Evolutionary conservation across 2,797 vertebrate genomes (phyloP), one percentile per base, ranked within the genome.

Genomic region (Cuculus canorus): DNA sequence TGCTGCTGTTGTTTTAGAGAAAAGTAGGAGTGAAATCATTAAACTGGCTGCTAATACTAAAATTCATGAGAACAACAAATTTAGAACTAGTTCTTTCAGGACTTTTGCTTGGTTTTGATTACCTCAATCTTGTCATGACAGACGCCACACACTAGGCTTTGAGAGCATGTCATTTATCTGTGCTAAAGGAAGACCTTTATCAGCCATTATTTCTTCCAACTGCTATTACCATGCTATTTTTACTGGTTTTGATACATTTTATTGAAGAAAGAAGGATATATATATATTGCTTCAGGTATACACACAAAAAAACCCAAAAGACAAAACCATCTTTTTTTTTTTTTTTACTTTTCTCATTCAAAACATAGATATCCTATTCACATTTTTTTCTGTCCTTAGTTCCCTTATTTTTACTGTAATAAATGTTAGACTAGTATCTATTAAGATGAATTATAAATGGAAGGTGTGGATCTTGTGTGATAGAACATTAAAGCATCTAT

Each of bases 11-110:
- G 93, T 92, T 69, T 95, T 84, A 92, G 77, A 83, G 82, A 93
- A 96, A 89, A 78, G 39, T 65, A 84, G 52, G 43, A 90, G 78
- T 64, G 87, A 96, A 82, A 57, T 96, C 90, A 97, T 97, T 97
- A 97, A 97, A 96, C 56, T 82, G 93, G 86, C 80, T 91, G n/a
- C 39, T 95, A 80, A 90, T 77, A 64, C 75, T 84, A 9, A 72
- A 70, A 93, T 88, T 96, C 63, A 84, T 22, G 4, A 82, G 63
- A 57, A 89, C 64, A 92, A 75, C 57, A 61, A 97, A 90, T 69
- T 95, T 88, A 95, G 65, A 92, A 90, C 33, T 73, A 47, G 63
- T 48, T 81, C n/a, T 93, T 93, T 89, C 39, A 91, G 68, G 81
- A 87, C 19, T 84, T 96, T 80, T 86, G 6, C 59, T 90, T 91